Evolutionary conservation across 1,140 invertebrate genomes (phyloP), one percentile per base, ranked within the genome.

Genomic region (Procambarus clarkii): DNA sequence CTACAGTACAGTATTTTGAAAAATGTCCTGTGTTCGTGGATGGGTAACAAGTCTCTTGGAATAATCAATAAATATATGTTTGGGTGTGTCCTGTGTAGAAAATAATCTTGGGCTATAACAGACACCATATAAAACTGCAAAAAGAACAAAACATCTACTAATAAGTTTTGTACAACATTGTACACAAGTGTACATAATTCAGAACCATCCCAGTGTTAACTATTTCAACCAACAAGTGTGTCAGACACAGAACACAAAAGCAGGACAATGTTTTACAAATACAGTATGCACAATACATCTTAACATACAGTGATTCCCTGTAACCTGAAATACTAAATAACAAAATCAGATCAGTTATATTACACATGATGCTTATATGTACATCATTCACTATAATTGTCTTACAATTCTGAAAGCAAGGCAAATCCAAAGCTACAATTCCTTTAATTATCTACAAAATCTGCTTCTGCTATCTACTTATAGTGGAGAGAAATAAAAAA

Each of bases 11-110:
- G 13, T 18, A 34, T 34, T 54, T 34, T 74, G 60, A 64, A 11
- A 64, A 74, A 74, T 74, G 69, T 74, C 69, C 69, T 74, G 69
- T 21, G 69, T 74, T 34, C 24, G 69, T 74, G n/a, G n/a, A 74
- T 1, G n/a, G 21, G 64, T n/a, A 69, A 13, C 15, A 69, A 69
- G n/a, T 24, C 5, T 24, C 11, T 34, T 9, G 24, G 69, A 74
- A 74, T 74, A 74, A 74, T 64, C 1, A 74, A 5, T 18, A 69
- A 69, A 69, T 69, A 69, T 69, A 69, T 21, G 21, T 69, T 69
- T 74, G 11, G n/a, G 21, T 74, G 21, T 74, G 5, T 74, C 2
- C 4, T 74, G 69, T 74, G 69, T 34, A 74, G 18, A 18, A 34
- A 74, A 74, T 74, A 74, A 74, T 74, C 24, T 24, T 74, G 24